Conservation (phyloP, 2,113 vertebrate genomes). For the Bufo gargarizans region DNA sequence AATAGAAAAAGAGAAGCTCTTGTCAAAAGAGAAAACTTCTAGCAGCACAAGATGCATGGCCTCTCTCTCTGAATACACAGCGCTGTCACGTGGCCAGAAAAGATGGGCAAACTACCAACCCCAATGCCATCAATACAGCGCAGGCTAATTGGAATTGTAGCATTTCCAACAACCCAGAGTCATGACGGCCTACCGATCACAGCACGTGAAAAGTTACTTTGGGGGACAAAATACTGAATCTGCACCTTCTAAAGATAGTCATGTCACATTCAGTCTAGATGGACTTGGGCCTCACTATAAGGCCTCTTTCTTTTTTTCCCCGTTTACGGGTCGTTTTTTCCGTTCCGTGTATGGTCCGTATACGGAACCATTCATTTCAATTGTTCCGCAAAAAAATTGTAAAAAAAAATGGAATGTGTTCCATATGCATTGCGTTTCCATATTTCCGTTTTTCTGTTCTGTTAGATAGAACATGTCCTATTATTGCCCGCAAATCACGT, state of each 20-base stretch:
- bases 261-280: background rate
- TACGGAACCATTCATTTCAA: no score
- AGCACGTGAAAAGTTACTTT: background rate
- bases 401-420: no score
- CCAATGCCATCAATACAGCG: background rate
- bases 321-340: no score
- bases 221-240: background rate
- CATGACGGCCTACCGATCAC: background rate
- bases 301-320: no score
- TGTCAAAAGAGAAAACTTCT: conserved; percentile 9
- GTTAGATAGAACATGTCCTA: no score
- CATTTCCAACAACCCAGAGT: background rate
- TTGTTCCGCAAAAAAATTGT: no score
- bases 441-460: no score
- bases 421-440: no score
- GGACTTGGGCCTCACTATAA: no score
- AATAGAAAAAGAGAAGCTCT: background rate
- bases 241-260: background rate
- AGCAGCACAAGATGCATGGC: background rate
- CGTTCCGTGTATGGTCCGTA: no score
- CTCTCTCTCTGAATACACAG: background rate
- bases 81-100: background rate
- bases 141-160: background rate
- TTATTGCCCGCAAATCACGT: no score
- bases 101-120: background rate